phyloP scores from a whole-genome alignment of 2,113 vertebrate genomes.

The Anguilla rostrata region DNA sequence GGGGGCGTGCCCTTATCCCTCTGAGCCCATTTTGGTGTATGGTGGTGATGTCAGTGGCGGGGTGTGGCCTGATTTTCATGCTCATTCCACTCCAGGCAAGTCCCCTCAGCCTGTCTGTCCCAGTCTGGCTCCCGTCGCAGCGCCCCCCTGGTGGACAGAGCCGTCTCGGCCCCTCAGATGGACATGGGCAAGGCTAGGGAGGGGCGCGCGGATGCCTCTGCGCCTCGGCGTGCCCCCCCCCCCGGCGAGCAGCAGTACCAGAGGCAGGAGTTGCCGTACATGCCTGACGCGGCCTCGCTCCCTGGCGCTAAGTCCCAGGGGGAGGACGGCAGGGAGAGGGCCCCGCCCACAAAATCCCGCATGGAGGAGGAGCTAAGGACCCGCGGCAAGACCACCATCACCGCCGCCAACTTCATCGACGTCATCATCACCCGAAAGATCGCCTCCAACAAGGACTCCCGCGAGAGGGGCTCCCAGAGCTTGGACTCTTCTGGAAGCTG shows the following conservation, averaged over 20 bases:
- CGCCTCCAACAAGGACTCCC: slow-evolving; percentile 91
- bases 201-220: slow-evolving; percentile 78
- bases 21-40: too few relatives aligned
- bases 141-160: slow-evolving; percentile 91
- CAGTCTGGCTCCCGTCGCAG: slow-evolving; percentile 86
- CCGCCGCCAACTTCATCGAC: slow-evolving; percentile 97
- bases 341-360: slow-evolving; percentile 87
- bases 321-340: slow-evolving; percentile 88
- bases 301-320: slow-evolving; percentile 79
- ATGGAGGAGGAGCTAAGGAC: slow-evolving; percentile 97
- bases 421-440: slow-evolving; percentile 99
- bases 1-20: too few relatives aligned
- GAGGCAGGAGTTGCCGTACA: slow-evolving; percentile 22
- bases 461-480: slow-evolving; percentile 91
- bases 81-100: slow-evolving; percentile 52
- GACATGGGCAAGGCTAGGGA: slow-evolving; percentile 90
- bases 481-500: slow-evolving; percentile 93
- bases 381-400: slow-evolving; percentile 96
- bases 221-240: slow-evolving; percentile 73
- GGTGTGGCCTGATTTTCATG: too few relatives aligned
- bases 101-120: slow-evolving; percentile 61
- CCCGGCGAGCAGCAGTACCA: slow-evolving; percentile 77
- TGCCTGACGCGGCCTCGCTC: slow-evolving; percentile 57
- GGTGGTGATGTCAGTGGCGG: neutral
- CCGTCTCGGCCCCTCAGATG: slow-evolving; percentile 90